Conservation (phyloP, 2,888 invertebrate genomes). For the Scaptomyza tumidula region DNA sequence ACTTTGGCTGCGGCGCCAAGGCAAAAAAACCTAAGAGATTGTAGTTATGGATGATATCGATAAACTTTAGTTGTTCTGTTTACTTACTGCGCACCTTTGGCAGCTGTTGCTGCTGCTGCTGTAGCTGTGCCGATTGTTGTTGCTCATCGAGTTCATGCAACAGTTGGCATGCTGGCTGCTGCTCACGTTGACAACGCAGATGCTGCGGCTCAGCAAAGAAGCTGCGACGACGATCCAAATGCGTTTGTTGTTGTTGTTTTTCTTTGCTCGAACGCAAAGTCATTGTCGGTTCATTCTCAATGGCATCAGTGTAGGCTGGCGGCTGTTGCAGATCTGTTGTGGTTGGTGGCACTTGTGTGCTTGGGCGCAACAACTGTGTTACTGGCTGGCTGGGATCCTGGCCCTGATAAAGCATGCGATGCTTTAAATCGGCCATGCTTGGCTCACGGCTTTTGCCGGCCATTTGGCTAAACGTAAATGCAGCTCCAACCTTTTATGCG, state of each 20-base stretch:
- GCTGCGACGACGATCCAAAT: conserved; percentile 10
- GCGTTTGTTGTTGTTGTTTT: not conserved
- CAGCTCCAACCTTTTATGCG: conserved; percentile 27
- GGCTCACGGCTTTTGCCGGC: not conserved
- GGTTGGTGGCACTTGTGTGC: not conserved
- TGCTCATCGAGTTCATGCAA: not conserved
- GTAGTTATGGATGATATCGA: not conserved
- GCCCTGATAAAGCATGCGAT: conserved; percentile 61
- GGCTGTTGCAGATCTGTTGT: conserved; percentile 16
- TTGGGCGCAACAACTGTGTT: not conserved
- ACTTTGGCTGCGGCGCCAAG: conserved; percentile 35
- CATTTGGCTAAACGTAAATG: conserved; percentile 17
- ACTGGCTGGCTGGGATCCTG: conserved; percentile 44
- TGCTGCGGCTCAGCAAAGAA: conserved; percentile 38
- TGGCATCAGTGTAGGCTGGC: conserved; percentile 51
- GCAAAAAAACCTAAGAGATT: conserved; percentile 40
- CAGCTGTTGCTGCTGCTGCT: not conserved
- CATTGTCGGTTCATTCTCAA: conserved; percentile 10
- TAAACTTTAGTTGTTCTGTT: not conserved
- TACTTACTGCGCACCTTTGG: conserved; percentile 47
- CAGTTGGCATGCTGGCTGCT: not conserved
- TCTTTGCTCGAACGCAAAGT: not conserved
- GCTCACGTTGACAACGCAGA: conserved; percentile 8
- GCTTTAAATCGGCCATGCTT: conserved; percentile 56
- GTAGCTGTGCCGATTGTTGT: not conserved